Percentiles rank a stretch among this genome's conserved stretches.
These are phyloP conservation scores for Eubucco bourcierii DNA, from an alignment of 2,113 vertebrate genomes.

Conservation along the genomic window DNA sequence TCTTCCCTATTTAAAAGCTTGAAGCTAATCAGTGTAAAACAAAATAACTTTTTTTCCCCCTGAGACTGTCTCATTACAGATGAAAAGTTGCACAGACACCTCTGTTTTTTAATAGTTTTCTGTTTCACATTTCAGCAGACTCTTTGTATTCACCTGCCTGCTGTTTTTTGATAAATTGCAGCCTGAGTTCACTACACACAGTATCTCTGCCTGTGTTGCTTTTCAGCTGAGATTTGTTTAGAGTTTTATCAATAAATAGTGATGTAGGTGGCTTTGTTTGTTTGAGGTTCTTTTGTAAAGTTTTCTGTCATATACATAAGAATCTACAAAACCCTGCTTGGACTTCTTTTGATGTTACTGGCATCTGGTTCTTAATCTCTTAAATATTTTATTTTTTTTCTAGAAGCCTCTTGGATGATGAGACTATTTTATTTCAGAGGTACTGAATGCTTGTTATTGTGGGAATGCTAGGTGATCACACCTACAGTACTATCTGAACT, in stretches of 20 bases:
- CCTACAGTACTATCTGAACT: background rate
- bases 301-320: background rate
- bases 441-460: background rate
- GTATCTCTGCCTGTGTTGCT: background rate
- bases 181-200: background rate
- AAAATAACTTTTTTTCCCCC: background rate
- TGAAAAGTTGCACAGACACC: background rate
- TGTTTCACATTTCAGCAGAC: background rate
- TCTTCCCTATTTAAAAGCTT: background rate
- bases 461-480: conserved; percentile 9
- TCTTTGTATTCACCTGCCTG: background rate
- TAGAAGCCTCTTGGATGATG: background rate
- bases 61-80: background rate
- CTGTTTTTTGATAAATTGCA: background rate
- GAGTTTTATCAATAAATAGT: background rate
- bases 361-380: conserved; percentile 37
- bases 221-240: background rate
- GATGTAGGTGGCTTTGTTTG: background rate
- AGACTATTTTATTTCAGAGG: conserved; percentile 23
- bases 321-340: background rate
- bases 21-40: background rate
- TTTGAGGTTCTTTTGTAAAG: background rate
- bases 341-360: conserved; percentile 23
- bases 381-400: conserved; percentile 35
- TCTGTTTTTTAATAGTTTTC: background rate